phyloP scores from a whole-genome alignment of 23 tunicate genomes.

The Halocynthia aurantium region DNA sequence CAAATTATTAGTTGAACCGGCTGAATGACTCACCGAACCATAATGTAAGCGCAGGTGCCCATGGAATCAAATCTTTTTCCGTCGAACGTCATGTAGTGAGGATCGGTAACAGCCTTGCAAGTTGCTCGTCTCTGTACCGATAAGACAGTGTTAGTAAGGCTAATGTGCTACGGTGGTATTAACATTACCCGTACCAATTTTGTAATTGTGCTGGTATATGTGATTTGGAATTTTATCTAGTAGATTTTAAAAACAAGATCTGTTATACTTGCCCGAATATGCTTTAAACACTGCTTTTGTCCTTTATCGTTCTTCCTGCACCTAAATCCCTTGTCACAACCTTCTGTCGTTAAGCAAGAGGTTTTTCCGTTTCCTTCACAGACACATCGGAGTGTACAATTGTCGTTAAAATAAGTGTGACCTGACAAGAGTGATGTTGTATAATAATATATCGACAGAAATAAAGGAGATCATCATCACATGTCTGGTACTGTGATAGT shows the following conservation, averaged over 20 bases:
- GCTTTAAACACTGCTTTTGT: slow-evolving; percentile 25
- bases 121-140: slow-evolving; percentile 62
- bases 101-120: slow-evolving; percentile 56
- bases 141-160: neutral
- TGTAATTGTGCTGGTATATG: too few relatives aligned
- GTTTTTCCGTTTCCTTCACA: slow-evolving; percentile 39
- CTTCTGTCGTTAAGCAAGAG: slow-evolving; percentile 11
- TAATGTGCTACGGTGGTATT: neutral
- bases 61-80: slow-evolving; percentile 34
- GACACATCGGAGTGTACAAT: slow-evolving; percentile 54
- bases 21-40: slow-evolving; percentile 41
- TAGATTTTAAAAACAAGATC: too few relatives aligned
- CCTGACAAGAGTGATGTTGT: slow-evolving; percentile 20
- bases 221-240: too few relatives aligned
- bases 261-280: slow-evolving; percentile 26
- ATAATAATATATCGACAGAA: neutral
- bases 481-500: too few relatives aligned
- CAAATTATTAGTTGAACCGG: neutral
- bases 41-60: slow-evolving; percentile 72
- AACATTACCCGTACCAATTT: too few relatives aligned
- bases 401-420: slow-evolving; percentile 25
- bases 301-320: slow-evolving; percentile 33
- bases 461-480: too few relatives aligned
- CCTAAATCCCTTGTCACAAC: slow-evolving; percentile 21
- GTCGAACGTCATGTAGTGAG: slow-evolving; percentile 63